Evolutionary conservation across 1,140 invertebrate genomes (phyloP), one percentile per base, ranked within the genome.

Genomic region (Drosophila persimilis): DNA sequence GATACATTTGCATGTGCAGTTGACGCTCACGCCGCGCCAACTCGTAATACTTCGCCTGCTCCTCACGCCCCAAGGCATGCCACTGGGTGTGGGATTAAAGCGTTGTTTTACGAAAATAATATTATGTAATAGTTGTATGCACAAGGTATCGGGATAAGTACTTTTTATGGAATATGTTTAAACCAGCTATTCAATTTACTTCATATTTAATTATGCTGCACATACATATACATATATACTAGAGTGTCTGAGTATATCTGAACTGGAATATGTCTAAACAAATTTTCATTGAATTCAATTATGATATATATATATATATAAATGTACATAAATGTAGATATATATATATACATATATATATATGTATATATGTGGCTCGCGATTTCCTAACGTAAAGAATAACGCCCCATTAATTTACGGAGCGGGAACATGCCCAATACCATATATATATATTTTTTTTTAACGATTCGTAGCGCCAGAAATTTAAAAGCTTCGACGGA

Each of bases 31-130:
- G 96, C 92, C 97, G 95, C 88, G 98, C 98, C 95, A 99, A 95
- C 93, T 99, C 98, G 95, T 99, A 99, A 96, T 99, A 99, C 94
- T 99, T 99, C 92, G 97, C 97, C 94, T 99, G 98, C 94, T 99
- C 98, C 93, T 98, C 97, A 93, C 97, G 95, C 92, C 97, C 96
- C 94, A 99, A 95, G 92, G 97, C 97, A 95, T 99, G 98, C 99
- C 99, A 99, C 97, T 99, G 73, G 66, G 60, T 46, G 59, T 76
- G 66, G 52, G 48, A 74, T 61, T 63, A 62, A 45, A 59, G 65
- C 69, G 65, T 63, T 31, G 35, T 45, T 59, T 72, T 60, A 72
- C 61, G 43, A 59, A 76, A 64, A 63, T 47, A 55, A 67, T 63
- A 73, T 59, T 80, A 55, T 77, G 53, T 67, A 72, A 56, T 65